Base-by-base conservation (phyloP, 2,797 vertebrate species). In the Syngnathus acus region DNA sequence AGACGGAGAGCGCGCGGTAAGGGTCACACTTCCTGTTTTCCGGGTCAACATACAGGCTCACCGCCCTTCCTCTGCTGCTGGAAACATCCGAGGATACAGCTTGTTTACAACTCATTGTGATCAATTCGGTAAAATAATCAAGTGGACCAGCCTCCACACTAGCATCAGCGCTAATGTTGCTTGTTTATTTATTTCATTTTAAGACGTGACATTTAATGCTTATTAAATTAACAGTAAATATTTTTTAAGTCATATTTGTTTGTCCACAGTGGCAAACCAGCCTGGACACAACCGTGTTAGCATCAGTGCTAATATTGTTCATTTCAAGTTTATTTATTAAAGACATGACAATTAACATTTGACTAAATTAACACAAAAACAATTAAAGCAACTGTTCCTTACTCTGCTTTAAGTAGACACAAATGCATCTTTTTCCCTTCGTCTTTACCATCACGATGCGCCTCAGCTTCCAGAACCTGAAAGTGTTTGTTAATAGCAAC, bases 1-100 rank as follows among this genome's bases (percentile, higher is more conserved):
- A 95, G 85, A 92, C 93, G 0, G 96, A 98, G 84, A 95, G 92
- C 0, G 43, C 93, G 71, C 93, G 97, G 96, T 99, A 94, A 90
- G 84, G 79, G 79, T 85, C 84, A 64, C 11, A 79, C 81, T 88
- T 90, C 87, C 87, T 89, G 86, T 87, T 87, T 82, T 86, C 80
- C 79, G 76, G 87, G 88, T 88, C 89, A 89, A 83, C 81, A 21
- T 79, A 81, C 86, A 89, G 85, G 79, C 86, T 85, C 78, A 78
- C 26, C 2, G 66, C 38, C 58, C 68, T 88, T 89, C 89, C 88
- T 38, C 53, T 23, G 4, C 53, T 54, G 53, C 26, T 10, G 21
- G 53, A 54, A n/a, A 9, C 50, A n/a, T n/a, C n/a, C n/a, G 50
- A 51, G n/a, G 9, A 38, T 58, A 39, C 5, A n/a, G 45, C 45